A percentile compares a stretch with the other conserved stretches of the same genome.
phyloP scores from a whole-genome alignment of 2,888 invertebrate species.

The Andrena hattorfiana region DNA sequence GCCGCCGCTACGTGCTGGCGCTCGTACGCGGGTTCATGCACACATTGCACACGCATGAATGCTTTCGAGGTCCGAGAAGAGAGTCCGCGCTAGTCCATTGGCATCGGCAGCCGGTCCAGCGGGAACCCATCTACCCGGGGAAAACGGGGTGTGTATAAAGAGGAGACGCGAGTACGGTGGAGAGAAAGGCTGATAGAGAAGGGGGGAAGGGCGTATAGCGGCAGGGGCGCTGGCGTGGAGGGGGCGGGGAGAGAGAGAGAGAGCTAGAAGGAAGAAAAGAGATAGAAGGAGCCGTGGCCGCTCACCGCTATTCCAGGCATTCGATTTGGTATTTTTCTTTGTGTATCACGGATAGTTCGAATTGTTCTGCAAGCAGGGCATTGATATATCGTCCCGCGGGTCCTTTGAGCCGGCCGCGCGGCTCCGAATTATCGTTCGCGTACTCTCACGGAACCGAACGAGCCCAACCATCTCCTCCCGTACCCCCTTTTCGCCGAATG shows the following conservation, averaged over 20 bases:
- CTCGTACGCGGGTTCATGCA: slow-evolving; percentile 2
- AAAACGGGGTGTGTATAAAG: slow-evolving; percentile 61
- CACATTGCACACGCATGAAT: slow-evolving; percentile 36
- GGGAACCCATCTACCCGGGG: slow-evolving; percentile 57
- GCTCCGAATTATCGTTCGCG: slow-evolving; percentile 84
- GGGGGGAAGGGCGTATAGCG: slow-evolving; percentile 52
- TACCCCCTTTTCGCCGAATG: slow-evolving; percentile 53
- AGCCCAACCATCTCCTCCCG: slow-evolving; percentile 30
- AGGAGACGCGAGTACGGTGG: slow-evolving; percentile 26
- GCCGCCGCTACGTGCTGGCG: background rate
- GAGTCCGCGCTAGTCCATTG: slow-evolving; percentile 69
- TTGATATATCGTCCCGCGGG: slow-evolving; percentile 85
- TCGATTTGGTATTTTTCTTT: slow-evolving; percentile 85
- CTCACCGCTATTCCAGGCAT: slow-evolving; percentile 83
- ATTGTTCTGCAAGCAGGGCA: slow-evolving; percentile 85
- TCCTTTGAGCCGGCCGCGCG: slow-evolving; percentile 82
- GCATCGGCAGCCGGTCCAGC: slow-evolving; percentile 60
- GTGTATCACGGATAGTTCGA: slow-evolving; percentile 85
- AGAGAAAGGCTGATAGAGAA: slow-evolving; percentile 41
- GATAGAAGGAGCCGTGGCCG: slow-evolving; percentile 67
- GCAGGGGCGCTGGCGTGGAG: slow-evolving; percentile 53
- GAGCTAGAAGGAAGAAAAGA: slow-evolving; percentile 59
- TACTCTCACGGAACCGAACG: slow-evolving; percentile 74
- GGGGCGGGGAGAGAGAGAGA: slow-evolving; percentile 50
- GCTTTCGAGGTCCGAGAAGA: slow-evolving; percentile 57